These are phyloP conservation scores for Probaryconus sp. DNA, from an alignment of 1,140 invertebrate genomes.

Conservation along the genomic window DNA sequence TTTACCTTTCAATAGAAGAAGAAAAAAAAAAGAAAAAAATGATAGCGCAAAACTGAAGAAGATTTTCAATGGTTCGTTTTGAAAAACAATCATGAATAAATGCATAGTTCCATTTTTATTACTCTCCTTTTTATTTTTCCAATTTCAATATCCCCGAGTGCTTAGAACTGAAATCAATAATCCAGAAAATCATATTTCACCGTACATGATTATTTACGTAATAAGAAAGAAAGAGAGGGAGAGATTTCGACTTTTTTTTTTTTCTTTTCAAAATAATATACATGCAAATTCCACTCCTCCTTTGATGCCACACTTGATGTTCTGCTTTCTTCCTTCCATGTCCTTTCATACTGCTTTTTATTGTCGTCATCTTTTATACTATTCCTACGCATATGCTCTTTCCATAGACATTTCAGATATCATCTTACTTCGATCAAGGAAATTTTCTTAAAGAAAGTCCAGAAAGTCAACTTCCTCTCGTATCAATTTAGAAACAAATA, in stretches of 20 bases:
- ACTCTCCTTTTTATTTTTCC: no score
- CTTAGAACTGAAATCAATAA: slow-evolving; percentile 7
- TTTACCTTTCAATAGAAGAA: no score
- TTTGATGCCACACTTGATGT: slow-evolving; percentile 53
- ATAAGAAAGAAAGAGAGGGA: no score
- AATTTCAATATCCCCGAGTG: no score
- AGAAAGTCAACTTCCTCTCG: slow-evolving; percentile 4
- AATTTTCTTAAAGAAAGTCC: slow-evolving; percentile 35
- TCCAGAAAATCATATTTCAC: slow-evolving; percentile 18
- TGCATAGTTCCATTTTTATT: no score
- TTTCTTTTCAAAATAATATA: slow-evolving; percentile 42
- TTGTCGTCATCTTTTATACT: slow-evolving; percentile 44
- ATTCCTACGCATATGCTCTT: slow-evolving; percentile 33
- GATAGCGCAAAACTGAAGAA: no score
- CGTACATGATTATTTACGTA: slow-evolving; percentile 30
- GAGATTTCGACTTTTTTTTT: no score
- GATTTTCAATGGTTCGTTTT: no score
- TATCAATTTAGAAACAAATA: slow-evolving; percentile 33
- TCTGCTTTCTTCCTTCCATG: slow-evolving; percentile 24
- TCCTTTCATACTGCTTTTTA: slow-evolving; percentile 27
- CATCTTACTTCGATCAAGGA: slow-evolving; percentile 48
- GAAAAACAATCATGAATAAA: no score
- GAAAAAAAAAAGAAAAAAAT: no score
- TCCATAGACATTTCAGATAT: slow-evolving; percentile 28
- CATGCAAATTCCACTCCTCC: slow-evolving; percentile 35